A percentile compares a stretch with the other conserved stretches of the same genome.
phyloP scores from a whole-genome alignment of 2,888 invertebrate species.

The Leptopilina syphax region DNA sequence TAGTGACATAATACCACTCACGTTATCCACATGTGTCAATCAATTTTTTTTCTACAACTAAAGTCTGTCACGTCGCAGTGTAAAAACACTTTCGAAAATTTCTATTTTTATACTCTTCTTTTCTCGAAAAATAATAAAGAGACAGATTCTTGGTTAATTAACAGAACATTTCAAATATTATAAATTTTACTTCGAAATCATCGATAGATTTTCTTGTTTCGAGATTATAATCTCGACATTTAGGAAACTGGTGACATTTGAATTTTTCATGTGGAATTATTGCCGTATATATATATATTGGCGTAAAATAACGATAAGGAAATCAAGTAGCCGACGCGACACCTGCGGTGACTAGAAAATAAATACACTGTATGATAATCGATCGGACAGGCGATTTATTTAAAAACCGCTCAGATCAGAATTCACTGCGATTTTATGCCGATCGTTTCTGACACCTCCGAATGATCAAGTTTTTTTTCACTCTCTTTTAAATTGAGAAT shows the following conservation, averaged over 20 bases:
- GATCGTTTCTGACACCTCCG: constrained; percentile 25
- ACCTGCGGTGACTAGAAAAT: constrained; percentile 20
- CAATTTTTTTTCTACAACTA: constrained; percentile 10
- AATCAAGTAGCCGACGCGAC: constrained; percentile 19
- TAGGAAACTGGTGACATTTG: constrained; percentile 25
- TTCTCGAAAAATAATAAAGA: too few species aligned
- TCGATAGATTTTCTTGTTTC: not conserved
- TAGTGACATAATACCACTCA: not conserved
- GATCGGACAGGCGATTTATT: constrained; percentile 34
- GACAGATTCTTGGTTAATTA: not conserved
- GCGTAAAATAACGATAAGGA: constrained; percentile 19
- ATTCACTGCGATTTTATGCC: constrained; percentile 29
- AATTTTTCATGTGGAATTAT: not conserved
- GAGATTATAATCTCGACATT: constrained; percentile 19
- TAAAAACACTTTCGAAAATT: not conserved
- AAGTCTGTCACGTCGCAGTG: not conserved
- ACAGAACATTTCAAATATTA: not conserved
- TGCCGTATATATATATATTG: not conserved
- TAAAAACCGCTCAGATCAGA: constrained; percentile 8
- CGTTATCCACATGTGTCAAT: constrained; percentile 8
- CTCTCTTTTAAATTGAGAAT: not conserved
- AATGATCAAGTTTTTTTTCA: constrained; percentile 14
- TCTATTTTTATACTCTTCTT: not conserved
- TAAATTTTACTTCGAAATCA: not conserved
- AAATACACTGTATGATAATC: constrained; percentile 14